Base-by-base conservation (phyloP, 2,797 vertebrate genomes). In the Ptychobarbus kaznakovi region DNA sequence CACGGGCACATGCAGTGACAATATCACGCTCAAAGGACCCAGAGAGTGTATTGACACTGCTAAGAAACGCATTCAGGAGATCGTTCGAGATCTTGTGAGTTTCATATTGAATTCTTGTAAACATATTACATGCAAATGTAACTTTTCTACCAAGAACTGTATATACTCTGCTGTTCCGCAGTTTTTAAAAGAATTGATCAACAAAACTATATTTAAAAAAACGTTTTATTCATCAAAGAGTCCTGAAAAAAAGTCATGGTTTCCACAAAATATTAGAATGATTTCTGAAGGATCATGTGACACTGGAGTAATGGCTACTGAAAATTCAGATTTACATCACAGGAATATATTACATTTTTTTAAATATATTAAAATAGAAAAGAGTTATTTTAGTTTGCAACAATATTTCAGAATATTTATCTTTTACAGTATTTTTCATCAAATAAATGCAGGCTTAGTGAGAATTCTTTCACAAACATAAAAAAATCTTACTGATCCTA, bases 31-130 rank as follows among this genome's bases (percentile, higher is more conserved):
- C 83, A 97, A 96, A 91, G 96, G 96, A 61, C 95, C 96, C 22
- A 95, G 95, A 87, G 94, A 96, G 89, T 97, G 96, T 3, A 95
- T 96, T 68, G 94, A 96, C 28, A 95, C 94, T 0, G 95, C 95
- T 46, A 97, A 96, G 90, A 95, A 91, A 84, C 92, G 95, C 87
- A 96, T 96, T 85, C 93, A 95, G 91, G 95, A 96, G 88, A 94
- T 96, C 77, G 94, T 96, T 20, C 90, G 92, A 66, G 95, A 96
- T 86, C 92, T 97, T 92, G 96, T 96, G 18, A 87, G 89, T 69
- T 42, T 79, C 5, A 9, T 66, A 18, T 66, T 16, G 3, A 35
- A 66, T 42, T 42, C 40, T 9, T 42, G 40, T 10, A 42, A 9
- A 61, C 58, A 61, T 18, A 20, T 53, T 53, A 6, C 11, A 25